phyloP scores from a whole-genome alignment of 1,140 invertebrate genomes.

The Lepidostoma basale region DNA sequence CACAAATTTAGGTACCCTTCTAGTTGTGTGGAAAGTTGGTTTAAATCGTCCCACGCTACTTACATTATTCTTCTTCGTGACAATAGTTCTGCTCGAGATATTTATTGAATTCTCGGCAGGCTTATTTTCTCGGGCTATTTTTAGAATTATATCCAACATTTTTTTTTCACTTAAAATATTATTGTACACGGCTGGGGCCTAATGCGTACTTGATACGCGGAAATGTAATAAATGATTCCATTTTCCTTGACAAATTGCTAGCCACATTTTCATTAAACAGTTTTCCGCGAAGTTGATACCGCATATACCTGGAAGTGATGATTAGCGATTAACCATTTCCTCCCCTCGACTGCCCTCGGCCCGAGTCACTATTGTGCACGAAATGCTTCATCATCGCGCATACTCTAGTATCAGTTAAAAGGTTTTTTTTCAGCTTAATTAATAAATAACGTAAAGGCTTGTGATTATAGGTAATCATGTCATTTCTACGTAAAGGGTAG shows the following conservation, averaged over 20 bases:
- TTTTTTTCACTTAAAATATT: too few relatives aligned
- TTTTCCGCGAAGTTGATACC: constrained; percentile 27
- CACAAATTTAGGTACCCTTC: constrained; percentile 39
- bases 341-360: too few relatives aligned
- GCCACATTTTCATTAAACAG: constrained; percentile 7
- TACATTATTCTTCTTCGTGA: constrained; percentile 27
- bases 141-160: constrained; percentile 20
- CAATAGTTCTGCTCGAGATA: constrained; percentile 21
- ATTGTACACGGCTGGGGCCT: too few relatives aligned
- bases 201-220: neutral
- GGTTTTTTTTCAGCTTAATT: too few relatives aligned
- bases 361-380: neutral
- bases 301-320: constrained; percentile 31
- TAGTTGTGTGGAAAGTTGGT: constrained; percentile 23
- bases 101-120: constrained; percentile 14
- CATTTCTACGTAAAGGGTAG: too few relatives aligned
- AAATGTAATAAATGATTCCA: neutral
- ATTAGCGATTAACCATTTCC: neutral
- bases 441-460: too few relatives aligned
- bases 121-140: constrained; percentile 13
- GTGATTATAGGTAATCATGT: too few relatives aligned
- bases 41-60: constrained; percentile 29
- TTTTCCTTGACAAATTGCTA: constrained; percentile 30
- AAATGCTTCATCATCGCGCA: neutral
- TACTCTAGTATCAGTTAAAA: too few relatives aligned